These are phyloP conservation scores for Epizoanthus rinbou DNA, from an alignment of 92 coral and sea anemone species.

Conservation along the genomic window DNA sequence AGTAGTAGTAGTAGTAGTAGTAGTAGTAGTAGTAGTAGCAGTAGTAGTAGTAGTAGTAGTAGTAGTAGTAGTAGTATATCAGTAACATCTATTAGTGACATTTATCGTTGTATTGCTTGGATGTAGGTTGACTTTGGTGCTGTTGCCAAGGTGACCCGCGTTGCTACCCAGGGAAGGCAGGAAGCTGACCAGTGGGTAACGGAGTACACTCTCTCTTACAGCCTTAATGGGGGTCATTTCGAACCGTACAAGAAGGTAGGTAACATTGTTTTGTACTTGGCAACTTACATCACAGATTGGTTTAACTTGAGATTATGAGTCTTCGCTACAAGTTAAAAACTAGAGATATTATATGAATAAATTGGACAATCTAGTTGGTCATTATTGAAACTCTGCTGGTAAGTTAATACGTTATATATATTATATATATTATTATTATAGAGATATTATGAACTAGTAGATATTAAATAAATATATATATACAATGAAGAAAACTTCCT, in stretches of 20 bases:
- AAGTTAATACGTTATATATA: too few relatives aligned
- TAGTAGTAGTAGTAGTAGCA: neutral
- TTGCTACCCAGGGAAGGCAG: conserved; percentile 20
- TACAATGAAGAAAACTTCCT: too few relatives aligned
- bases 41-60: neutral
- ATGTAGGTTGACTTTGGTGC: conserved; percentile 35
- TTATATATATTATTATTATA: too few relatives aligned
- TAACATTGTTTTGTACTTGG: too few relatives aligned
- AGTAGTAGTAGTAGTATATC: neutral
- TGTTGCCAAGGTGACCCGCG: conserved; percentile 27
- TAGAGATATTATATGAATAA: too few relatives aligned
- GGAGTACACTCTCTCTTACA: conserved; percentile 15
- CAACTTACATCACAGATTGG: too few relatives aligned
- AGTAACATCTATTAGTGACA: neutral
- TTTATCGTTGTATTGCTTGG: neutral
- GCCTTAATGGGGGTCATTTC: conserved; percentile 34
- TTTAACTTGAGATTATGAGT: too few relatives aligned
- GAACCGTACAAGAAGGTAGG: conserved; percentile 19
- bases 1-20: neutral
- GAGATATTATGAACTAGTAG: too few relatives aligned
- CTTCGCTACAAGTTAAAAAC: too few relatives aligned
- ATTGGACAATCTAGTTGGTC: too few relatives aligned
- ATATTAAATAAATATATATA: too few relatives aligned
- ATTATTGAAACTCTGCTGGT: too few relatives aligned
- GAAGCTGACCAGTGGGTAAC: conserved; percentile 32